Conservation (phyloP, 2,888 invertebrate genomes). For the Tinea trinotella region DNA sequence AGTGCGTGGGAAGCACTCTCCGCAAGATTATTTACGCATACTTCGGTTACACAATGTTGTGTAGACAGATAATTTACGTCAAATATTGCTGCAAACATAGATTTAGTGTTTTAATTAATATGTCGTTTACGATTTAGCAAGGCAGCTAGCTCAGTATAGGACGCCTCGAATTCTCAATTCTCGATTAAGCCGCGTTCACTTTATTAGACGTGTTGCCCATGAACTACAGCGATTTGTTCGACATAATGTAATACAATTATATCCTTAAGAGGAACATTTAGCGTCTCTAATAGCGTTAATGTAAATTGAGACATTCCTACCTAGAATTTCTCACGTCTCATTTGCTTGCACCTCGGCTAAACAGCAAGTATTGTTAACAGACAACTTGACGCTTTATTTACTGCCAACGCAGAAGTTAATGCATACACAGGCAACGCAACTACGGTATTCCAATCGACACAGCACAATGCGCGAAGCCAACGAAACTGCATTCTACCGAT, state of each 20-base stretch:
- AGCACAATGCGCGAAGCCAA: slow-evolving; percentile 47
- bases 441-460: slow-evolving; percentile 45
- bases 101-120: slow-evolving; percentile 8
- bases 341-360: slow-evolving; percentile 33
- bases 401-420: slow-evolving; percentile 56
- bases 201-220: not conserved
- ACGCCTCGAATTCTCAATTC: not conserved
- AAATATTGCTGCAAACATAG: slow-evolving; percentile 6
- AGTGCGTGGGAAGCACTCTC: slow-evolving; percentile 59
- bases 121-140: not conserved
- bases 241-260: slow-evolving; percentile 15
- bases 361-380: slow-evolving; percentile 33
- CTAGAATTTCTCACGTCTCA: slow-evolving; percentile 42
- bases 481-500: slow-evolving; percentile 59
- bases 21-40: slow-evolving; percentile 50
- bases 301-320: slow-evolving; percentile 33
- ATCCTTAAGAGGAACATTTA: slow-evolving; percentile 21
- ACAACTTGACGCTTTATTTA: slow-evolving; percentile 48
- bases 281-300: slow-evolving; percentile 24
- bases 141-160: not conserved
- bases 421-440: slow-evolving; percentile 46
- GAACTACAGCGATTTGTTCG: slow-evolving; percentile 7
- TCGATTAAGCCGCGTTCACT: not conserved
- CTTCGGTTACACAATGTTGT: slow-evolving; percentile 64
- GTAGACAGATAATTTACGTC: slow-evolving; percentile 34